phyloP scores from a whole-genome alignment of 1,140 invertebrate species.

The Drosophila bocki region DNA sequence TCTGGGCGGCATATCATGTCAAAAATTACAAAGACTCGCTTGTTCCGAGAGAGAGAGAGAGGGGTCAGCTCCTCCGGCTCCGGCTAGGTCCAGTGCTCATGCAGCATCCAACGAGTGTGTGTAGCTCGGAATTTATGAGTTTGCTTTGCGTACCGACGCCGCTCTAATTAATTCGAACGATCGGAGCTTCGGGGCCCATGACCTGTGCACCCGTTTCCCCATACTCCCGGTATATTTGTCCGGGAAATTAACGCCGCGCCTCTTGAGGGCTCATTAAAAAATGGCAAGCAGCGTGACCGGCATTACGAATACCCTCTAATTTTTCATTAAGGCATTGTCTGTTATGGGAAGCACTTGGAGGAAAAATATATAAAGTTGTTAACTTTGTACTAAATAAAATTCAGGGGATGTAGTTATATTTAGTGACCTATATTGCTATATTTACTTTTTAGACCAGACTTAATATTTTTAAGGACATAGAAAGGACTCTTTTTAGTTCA shows the following conservation, averaged over 20 bases:
- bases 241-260: constrained; percentile 33
- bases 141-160: constrained; percentile 28
- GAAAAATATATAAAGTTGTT: neutral
- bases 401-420: too few relatives aligned
- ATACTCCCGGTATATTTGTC: constrained; percentile 25
- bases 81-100: neutral
- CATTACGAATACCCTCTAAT: constrained; percentile 5
- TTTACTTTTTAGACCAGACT: neutral
- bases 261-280: constrained; percentile 30
- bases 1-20: constrained; percentile 73
- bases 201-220: constrained; percentile 45
- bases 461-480: neutral
- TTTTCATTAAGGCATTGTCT: neutral
- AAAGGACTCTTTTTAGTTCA: neutral
- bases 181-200: constrained; percentile 17
- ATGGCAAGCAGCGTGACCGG: constrained; percentile 37
- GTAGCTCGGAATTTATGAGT: constrained; percentile 31
- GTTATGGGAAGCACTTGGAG: neutral
- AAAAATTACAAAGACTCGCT: constrained; percentile 76
- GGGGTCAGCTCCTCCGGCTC: constrained; percentile 41
- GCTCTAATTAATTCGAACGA: constrained; percentile 76
- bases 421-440: neutral
- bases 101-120: neutral
- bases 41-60: constrained; percentile 41
- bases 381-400: neutral